Evolutionary conservation across 1,140 invertebrate species (phyloP), one percentile per base, ranked within the genome.

Genomic region (Eriocheir sinensis): DNA sequence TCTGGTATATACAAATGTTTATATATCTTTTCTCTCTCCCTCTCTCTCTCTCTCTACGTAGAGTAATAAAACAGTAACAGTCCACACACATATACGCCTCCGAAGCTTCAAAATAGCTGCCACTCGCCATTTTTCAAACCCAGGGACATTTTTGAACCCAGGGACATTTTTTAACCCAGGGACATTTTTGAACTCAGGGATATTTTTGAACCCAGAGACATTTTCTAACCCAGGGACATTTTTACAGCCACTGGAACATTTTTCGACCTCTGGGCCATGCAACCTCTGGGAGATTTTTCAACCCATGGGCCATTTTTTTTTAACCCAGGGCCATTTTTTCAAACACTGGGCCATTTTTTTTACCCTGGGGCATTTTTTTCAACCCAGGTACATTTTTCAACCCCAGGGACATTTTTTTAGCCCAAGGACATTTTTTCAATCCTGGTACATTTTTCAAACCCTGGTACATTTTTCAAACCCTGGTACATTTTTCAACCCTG

Each of bases 1-100:
- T 89, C n/a, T 89, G 34, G 12, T 89, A 89, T 89, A 48, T 44
- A 89, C 40, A 89, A 41, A 44, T n/a, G n/a, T n/a, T 48, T 30
- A 89, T 89, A 89, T 89, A 89, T 34, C 30, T 89, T 88, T 30
- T 36, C n/a, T 34, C n/a, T n/a, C n/a, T n/a, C n/a, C n/a, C n/a
- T n/a, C n/a, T n/a, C n/a, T n/a, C n/a, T n/a, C n/a, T 40, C 32
- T 86, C 27, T 86, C 83, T 32, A 89, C n/a, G 44, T n/a, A 72
- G 60, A 72, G 60, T 72, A 72, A 72, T 72, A 72, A n/a, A 72
- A 72, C 60, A 72, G 27, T 21, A 72, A 72, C 60, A 72, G 60
- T n/a, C 60, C 60, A n/a, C 17, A n/a, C 0, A 72, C 21, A 72
- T 21, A 8, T n/a, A 21, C 44, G 44, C 44, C 0, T n/a, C 27